Evolutionary conservation across 2,888 invertebrate species (phyloP).

Genomic region (Ochropleura leucogaster): DNA sequence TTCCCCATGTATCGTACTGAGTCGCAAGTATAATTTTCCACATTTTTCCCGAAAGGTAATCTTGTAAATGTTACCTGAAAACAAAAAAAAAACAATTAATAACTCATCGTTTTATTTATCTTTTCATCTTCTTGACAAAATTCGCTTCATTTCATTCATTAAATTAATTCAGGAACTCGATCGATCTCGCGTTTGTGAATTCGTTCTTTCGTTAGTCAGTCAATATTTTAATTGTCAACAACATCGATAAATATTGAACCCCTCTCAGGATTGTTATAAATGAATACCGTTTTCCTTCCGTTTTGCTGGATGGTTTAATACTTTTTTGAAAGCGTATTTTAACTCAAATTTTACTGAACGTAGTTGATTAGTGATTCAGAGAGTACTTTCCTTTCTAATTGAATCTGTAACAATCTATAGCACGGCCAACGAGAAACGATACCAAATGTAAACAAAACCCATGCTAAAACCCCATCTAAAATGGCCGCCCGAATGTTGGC

Average conservation of each 20-base stretch:
- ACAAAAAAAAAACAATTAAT: conserved; percentile 17
- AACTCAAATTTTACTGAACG: not conserved
- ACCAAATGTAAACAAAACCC: too few relatives aligned
- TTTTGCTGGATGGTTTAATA: not conserved
- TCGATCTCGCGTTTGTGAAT: conserved; percentile 18
- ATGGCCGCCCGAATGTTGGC: too few relatives aligned
- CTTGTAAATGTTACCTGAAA: conserved; percentile 30
- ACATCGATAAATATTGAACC: conserved; percentile 28
- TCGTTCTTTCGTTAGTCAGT: conserved; percentile 39
- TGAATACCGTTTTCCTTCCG: conserved; percentile 6
- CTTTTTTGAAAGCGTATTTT: not conserved
- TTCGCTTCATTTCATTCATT: conserved; percentile 5
- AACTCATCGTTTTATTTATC: not conserved
- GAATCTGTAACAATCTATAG: too few relatives aligned
- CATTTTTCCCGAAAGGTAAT: not conserved
- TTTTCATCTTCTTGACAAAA: not conserved
- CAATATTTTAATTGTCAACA: conserved; percentile 35
- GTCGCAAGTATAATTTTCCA: not conserved
- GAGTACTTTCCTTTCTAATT: too few relatives aligned
- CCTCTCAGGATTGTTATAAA: conserved; percentile 19
- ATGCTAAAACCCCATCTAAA: too few relatives aligned
- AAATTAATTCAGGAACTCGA: conserved; percentile 39
- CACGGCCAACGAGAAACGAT: too few relatives aligned
- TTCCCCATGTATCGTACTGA: not conserved
- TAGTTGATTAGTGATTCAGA: not conserved